A percentile compares a stretch with the other conserved stretches of the same genome.
Evolutionary conservation across 2,888 invertebrate species (phyloP).

Genomic region (Crematogaster levior): DNA sequence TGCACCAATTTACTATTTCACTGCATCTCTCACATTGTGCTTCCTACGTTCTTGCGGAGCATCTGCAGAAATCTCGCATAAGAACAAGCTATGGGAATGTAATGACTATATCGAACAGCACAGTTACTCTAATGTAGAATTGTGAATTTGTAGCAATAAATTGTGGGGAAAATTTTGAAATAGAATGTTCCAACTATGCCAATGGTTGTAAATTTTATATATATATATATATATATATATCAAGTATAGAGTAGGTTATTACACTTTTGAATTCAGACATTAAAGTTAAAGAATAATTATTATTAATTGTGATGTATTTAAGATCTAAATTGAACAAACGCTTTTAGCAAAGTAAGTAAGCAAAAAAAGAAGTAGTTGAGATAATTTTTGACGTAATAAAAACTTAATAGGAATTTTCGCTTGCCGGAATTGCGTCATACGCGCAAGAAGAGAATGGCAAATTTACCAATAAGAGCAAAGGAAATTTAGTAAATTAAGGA

Average conservation of each 20-base stretch:
- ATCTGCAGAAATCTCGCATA: neutral
- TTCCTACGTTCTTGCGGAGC: neutral
- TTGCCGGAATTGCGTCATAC: neutral
- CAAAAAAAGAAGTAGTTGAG: neutral
- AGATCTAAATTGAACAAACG: neutral
- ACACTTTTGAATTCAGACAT: neutral
- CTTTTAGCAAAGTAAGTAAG: neutral
- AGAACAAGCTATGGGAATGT: constrained; percentile 10
- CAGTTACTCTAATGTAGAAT: neutral
- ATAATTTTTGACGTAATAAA: neutral
- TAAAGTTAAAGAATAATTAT: neutral
- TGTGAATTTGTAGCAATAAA: constrained; percentile 12
- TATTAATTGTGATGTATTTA: neutral
- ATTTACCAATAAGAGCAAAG: constrained; percentile 18
- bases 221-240: neutral
- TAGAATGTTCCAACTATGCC: neutral
- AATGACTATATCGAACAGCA: neutral
- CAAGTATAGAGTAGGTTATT: neutral
- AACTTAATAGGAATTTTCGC: neutral
- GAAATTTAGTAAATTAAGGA: constrained; percentile 28
- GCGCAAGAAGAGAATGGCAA: neutral
- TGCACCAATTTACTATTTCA: constrained; percentile 50
- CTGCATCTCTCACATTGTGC: constrained; percentile 37
- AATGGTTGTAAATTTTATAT: neutral
- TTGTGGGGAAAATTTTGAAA: neutral